phyloP scores from a whole-genome alignment of 1,140 invertebrate genomes.

The Zaprionus ornatus region DNA sequence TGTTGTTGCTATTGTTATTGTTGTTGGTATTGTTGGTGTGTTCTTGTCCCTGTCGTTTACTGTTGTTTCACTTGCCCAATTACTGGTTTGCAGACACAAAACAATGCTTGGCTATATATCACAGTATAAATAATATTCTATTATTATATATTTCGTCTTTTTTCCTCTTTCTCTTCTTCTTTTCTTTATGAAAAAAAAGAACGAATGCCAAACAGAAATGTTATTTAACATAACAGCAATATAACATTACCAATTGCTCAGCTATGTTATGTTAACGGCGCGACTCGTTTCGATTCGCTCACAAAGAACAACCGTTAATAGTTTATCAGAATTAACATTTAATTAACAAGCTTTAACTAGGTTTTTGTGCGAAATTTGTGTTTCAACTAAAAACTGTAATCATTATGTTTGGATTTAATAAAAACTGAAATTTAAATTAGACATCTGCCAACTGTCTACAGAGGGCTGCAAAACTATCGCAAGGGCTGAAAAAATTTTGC shows the following conservation, averaged over 20 bases:
- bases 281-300: neutral
- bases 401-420: neutral
- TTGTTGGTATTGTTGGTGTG: conserved; percentile 44
- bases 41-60: conserved; percentile 32
- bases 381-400: neutral
- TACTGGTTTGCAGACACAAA: conserved; percentile 62
- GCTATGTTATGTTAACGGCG: conserved; percentile 22
- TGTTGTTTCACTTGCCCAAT: conserved; percentile 51
- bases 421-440: conserved; percentile 19
- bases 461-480: conserved; percentile 15
- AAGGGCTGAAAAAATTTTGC: neutral
- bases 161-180: conserved; percentile 54
- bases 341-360: neutral
- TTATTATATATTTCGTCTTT: conserved; percentile 79
- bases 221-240: conserved; percentile 47
- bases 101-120: conserved; percentile 73
- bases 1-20: conserved; percentile 32
- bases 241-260: conserved; percentile 45
- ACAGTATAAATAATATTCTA: conserved; percentile 75
- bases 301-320: neutral
- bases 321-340: neutral
- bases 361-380: neutral
- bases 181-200: conserved; percentile 60
- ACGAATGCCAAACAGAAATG: conserved; percentile 50
- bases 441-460: neutral